Evolutionary conservation across 2,113 vertebrate genomes (phyloP).

Genomic region (Apteryx mantelli): DNA sequence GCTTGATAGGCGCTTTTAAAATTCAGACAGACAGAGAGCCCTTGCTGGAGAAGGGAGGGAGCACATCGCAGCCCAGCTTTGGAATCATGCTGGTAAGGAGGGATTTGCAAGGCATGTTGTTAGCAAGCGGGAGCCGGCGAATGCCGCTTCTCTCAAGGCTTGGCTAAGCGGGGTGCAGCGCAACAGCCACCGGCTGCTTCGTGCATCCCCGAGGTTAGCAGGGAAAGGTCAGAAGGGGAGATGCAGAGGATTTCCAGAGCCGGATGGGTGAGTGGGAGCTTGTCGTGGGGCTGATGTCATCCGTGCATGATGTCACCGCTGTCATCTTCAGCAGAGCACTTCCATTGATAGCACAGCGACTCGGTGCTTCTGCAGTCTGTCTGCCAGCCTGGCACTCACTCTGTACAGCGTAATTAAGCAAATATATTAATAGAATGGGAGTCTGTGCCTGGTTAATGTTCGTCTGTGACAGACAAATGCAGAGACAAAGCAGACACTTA

Average conservation of each 20-base stretch:
- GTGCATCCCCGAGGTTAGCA: not conserved
- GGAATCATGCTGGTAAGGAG: not conserved
- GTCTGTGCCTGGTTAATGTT: constrained; percentile 24
- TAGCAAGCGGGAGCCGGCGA: not conserved
- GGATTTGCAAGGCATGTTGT: accelerated
- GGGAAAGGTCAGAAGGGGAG: not conserved
- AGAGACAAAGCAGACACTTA: constrained; percentile 56
- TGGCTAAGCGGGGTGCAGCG: accelerated
- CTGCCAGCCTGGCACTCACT: constrained; percentile 37
- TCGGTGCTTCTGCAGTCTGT: not conserved
- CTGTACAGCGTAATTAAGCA: constrained; percentile 41
- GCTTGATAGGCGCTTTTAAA: not conserved
- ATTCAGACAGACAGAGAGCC: accelerated
- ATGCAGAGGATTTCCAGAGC: not conserved
- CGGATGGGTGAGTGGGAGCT: not conserved
- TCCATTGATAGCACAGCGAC: constrained; percentile 4
- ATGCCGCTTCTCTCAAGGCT: not conserved
- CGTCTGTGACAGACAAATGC: constrained; percentile 39
- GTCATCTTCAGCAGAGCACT: not conserved
- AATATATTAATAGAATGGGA: constrained; percentile 62
- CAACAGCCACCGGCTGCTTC: accelerated
- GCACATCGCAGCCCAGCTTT: not conserved
- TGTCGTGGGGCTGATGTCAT: constrained; percentile 32
- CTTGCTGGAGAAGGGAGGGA: not conserved
- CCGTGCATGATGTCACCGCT: not conserved